phyloP scores from a whole-genome alignment of 2,113 vertebrate genomes.

The Dicrurus megarhynchus region DNA sequence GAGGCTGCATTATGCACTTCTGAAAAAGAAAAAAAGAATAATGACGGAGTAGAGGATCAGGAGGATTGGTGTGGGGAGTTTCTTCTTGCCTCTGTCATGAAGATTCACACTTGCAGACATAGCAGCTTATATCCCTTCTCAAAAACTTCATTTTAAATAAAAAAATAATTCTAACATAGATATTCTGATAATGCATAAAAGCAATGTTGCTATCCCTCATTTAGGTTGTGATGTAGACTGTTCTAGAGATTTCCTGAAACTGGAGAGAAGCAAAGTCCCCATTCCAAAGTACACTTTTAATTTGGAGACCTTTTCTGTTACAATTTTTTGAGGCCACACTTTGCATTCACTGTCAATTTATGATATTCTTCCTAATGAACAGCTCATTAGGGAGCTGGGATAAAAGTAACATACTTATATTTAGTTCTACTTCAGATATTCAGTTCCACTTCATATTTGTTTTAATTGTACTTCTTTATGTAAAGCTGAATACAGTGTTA shows the following conservation, averaged over 20 bases:
- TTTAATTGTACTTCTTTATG: neutral
- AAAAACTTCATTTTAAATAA: neutral
- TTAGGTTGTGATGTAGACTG: neutral
- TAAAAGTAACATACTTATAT: neutral
- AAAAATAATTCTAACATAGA: neutral
- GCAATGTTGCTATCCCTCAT: neutral
- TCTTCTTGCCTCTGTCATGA: neutral
- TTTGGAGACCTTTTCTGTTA: neutral
- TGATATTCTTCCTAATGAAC: neutral
- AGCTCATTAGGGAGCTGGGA: neutral
- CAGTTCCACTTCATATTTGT: neutral
- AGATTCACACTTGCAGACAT: neutral
- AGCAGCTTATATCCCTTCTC: neutral
- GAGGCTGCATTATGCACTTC: neutral
- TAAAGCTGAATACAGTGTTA: neutral
- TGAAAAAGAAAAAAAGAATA: neutral
- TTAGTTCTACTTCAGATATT: neutral
- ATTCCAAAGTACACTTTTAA: neutral
- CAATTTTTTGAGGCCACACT: neutral
- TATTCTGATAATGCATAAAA: neutral
- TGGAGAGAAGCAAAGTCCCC: neutral
- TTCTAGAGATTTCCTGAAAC: neutral
- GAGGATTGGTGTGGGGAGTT: neutral
- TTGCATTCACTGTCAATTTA: neutral
- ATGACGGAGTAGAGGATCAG: rapidly evolving